Percentiles rank a stretch among this genome's conserved stretches.
phyloP scores from a whole-genome alignment of 2,888 invertebrate genomes.

The Drosophila buzzatii region DNA sequence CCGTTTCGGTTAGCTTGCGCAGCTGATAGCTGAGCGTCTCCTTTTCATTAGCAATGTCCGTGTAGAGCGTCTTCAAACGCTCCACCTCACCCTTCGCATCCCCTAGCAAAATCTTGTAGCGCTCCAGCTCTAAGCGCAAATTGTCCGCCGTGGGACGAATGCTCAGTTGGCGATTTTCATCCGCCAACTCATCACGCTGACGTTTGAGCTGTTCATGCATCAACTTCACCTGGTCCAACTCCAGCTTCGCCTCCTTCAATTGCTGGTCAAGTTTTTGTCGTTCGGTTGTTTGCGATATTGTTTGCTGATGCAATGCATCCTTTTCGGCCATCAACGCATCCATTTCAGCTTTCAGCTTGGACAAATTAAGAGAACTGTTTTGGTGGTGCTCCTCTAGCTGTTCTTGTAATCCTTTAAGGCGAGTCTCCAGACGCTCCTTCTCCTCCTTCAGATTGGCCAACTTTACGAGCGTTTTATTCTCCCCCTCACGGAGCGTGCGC shows the following conservation, averaged over 20 bases:
- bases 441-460: conserved; percentile 82
- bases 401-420: conserved; percentile 77
- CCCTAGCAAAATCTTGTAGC: conserved; percentile 86
- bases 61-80: conserved; percentile 87
- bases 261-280: conserved; percentile 85
- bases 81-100: conserved; percentile 87
- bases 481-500: conserved; percentile 77
- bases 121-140: conserved; percentile 85
- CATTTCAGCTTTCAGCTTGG: conserved; percentile 58
- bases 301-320: conserved; percentile 70
- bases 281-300: conserved; percentile 66
- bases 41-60: conserved; percentile 87
- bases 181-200: conserved; percentile 71
- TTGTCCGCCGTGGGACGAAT: conserved; percentile 59
- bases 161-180: conserved; percentile 74
- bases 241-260: conserved; percentile 86
- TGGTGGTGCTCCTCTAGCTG: conserved; percentile 81
- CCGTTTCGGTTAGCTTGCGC: conserved; percentile 86
- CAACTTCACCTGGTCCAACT: conserved; percentile 83
- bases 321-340: conserved; percentile 84
- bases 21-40: conserved; percentile 87
- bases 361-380: conserved; percentile 41
- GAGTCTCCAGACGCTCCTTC: conserved; percentile 79
- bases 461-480: conserved; percentile 83
- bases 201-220: conserved; percentile 77